Conservation (phyloP, 1,140 invertebrate genomes). For the Coptotermes formosanus region DNA sequence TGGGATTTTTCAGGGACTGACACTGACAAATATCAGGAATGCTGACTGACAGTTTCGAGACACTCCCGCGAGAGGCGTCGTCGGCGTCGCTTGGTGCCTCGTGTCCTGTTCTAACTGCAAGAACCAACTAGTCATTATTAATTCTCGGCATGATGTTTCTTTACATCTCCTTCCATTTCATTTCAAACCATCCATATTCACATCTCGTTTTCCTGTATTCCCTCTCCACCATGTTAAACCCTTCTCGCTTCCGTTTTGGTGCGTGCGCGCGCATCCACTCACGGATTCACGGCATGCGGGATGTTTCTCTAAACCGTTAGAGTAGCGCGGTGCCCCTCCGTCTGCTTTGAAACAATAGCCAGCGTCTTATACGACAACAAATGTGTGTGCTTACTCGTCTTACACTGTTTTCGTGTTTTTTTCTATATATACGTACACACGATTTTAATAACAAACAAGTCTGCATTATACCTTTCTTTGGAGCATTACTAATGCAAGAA, state of each 20-base stretch:
- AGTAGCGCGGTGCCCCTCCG: background rate
- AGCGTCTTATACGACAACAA: background rate
- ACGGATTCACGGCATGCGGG: background rate
- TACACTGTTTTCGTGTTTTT: background rate
- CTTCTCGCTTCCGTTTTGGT: slow-evolving; percentile 11
- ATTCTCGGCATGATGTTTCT: background rate
- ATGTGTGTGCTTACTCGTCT: background rate
- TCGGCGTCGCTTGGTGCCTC: background rate
- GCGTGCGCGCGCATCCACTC: background rate
- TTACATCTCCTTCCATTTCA: background rate
- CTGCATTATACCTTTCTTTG: no score
- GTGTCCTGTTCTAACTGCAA: background rate
- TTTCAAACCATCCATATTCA: slow-evolving; percentile 6
- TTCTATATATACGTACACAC: background rate
- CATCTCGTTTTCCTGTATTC: background rate
- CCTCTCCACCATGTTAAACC: background rate
- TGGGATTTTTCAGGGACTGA: background rate
- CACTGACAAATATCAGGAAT: background rate
- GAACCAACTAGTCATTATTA: background rate
- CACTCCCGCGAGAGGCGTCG: slow-evolving; percentile 8
- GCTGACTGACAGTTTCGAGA: background rate
- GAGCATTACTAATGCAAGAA: no score
- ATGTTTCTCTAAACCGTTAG: background rate
- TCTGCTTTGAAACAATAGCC: background rate
- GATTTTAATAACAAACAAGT: background rate